Evolutionary conservation across 2,888 invertebrate genomes (phyloP).

Genomic region (Chloroclysta siterata): DNA sequence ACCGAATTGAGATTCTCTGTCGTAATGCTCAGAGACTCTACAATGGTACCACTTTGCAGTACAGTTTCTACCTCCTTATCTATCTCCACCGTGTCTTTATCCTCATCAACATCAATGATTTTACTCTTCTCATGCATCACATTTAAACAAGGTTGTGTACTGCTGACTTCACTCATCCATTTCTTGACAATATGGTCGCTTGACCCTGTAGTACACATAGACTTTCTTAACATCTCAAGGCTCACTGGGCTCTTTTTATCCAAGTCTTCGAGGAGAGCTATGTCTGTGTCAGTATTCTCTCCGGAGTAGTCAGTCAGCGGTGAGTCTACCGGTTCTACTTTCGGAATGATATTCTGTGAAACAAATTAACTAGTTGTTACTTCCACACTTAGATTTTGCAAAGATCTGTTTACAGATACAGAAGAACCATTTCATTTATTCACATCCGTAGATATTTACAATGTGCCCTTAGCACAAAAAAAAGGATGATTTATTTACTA

Average conservation of each 20-base stretch:
- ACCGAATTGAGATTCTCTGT: slow-evolving; percentile 75
- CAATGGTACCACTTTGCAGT: slow-evolving; percentile 77
- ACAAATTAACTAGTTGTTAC: neutral
- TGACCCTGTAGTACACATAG: slow-evolving; percentile 46
- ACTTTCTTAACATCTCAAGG: slow-evolving; percentile 58
- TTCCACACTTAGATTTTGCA: too few relatives aligned
- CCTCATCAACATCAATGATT: slow-evolving; percentile 57
- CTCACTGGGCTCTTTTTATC: slow-evolving; percentile 66
- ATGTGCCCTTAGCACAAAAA: too few relatives aligned
- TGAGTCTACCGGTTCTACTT: slow-evolving; percentile 74
- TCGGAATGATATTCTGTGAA: slow-evolving; percentile 69
- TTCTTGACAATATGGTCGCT: slow-evolving; percentile 65
- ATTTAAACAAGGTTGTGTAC: slow-evolving; percentile 75
- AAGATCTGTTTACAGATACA: too few relatives aligned
- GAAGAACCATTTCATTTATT: too few relatives aligned
- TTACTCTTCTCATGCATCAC: slow-evolving; percentile 55
- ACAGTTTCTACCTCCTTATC: slow-evolving; percentile 81
- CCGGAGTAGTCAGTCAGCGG: slow-evolving; percentile 74
- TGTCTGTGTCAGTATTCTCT: slow-evolving; percentile 75
- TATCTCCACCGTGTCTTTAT: slow-evolving; percentile 74
- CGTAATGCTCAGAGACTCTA: slow-evolving; percentile 76
- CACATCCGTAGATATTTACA: too few relatives aligned
- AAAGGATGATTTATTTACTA: too few relatives aligned
- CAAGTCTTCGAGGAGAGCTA: slow-evolving; percentile 66
- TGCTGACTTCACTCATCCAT: slow-evolving; percentile 77